A percentile compares a stretch with the other conserved stretches of the same genome.
Conservation (phyloP, 1,140 invertebrate genomes). For the Cydia pomonella region DNA sequence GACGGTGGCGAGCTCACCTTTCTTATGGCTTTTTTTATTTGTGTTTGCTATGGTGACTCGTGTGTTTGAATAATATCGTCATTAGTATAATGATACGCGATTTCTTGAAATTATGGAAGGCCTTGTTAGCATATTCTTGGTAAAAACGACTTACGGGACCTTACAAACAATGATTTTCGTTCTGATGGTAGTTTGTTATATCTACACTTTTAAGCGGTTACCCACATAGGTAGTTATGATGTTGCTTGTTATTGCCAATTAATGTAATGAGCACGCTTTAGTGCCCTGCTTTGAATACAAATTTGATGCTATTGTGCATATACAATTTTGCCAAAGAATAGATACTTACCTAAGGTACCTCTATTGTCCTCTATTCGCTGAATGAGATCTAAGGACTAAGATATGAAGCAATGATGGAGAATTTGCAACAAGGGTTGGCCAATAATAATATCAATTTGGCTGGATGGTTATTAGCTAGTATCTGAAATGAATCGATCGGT, state of each 20-base stretch:
- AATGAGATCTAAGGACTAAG: too few species aligned
- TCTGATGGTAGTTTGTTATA: conserved; percentile 9
- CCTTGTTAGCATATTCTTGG: not conserved
- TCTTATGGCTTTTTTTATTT: not conserved
- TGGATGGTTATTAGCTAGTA: too few species aligned
- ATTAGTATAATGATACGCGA: conserved; percentile 8
- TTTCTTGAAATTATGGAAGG: conserved; percentile 4
- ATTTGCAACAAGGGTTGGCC: too few species aligned
- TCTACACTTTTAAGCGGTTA: not conserved
- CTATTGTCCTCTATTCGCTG: too few species aligned
- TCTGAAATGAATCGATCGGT: too few species aligned
- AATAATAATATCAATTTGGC: too few species aligned
- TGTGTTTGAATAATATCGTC: conserved; percentile 18
- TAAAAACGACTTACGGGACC: conserved; percentile 22
- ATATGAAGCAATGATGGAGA: too few species aligned
- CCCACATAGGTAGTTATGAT: not conserved
- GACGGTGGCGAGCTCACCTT: not conserved
- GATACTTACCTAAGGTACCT: not conserved
- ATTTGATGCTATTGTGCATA: conserved; percentile 33
- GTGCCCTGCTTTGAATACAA: conserved; percentile 43
- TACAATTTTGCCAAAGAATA: not conserved
- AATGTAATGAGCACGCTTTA: conserved; percentile 34
- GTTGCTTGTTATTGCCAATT: conserved; percentile 40
- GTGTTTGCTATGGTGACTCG: conserved; percentile 1
- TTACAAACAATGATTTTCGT: conserved; percentile 8